Evolutionary conservation across 2,113 vertebrate genomes (phyloP).

Genomic region (Leuciscus idus): DNA sequence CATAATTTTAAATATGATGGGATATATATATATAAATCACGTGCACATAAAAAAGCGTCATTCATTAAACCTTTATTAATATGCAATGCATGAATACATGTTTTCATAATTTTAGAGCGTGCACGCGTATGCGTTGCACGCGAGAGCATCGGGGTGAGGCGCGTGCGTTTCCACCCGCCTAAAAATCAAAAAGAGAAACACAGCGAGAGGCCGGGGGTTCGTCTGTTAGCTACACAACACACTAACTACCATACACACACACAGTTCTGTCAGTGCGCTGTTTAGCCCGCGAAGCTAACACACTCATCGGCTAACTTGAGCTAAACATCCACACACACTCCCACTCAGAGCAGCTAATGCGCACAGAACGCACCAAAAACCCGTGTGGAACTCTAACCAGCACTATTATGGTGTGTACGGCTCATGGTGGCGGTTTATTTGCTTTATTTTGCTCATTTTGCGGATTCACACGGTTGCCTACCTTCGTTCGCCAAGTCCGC

Average conservation of each 20-base stretch:
- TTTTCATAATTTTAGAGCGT: not conserved
- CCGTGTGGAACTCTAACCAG: not conserved
- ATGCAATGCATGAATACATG: not conserved
- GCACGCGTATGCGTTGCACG: not conserved
- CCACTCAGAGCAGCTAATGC: not conserved
- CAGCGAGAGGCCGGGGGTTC: slow-evolving; percentile 20
- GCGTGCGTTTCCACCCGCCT: slow-evolving; percentile 47
- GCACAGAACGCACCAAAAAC: not conserved
- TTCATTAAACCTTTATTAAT: not conserved
- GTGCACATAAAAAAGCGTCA: not conserved
- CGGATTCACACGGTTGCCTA: slow-evolving; percentile 73
- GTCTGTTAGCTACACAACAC: slow-evolving; percentile 12
- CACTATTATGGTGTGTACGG: not conserved
- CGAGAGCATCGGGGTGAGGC: not conserved
- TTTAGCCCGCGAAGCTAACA: slow-evolving; percentile 41
- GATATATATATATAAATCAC: too few relatives aligned
- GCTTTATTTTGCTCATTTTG: slow-evolving; percentile 66
- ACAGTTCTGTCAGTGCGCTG: slow-evolving; percentile 22
- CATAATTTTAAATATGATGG: not conserved
- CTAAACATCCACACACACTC: slow-evolving; percentile 26
- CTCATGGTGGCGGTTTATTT: slow-evolving; percentile 14
- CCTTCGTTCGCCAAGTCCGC: slow-evolving; percentile 90
- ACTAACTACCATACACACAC: not conserved
- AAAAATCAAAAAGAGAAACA: slow-evolving; percentile 46
- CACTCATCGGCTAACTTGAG: slow-evolving; percentile 35